Percentiles rank a stretch among this genome's conserved stretches.
Conservation (phyloP, 1,140 invertebrate genomes). For the Colletes gigas region DNA sequence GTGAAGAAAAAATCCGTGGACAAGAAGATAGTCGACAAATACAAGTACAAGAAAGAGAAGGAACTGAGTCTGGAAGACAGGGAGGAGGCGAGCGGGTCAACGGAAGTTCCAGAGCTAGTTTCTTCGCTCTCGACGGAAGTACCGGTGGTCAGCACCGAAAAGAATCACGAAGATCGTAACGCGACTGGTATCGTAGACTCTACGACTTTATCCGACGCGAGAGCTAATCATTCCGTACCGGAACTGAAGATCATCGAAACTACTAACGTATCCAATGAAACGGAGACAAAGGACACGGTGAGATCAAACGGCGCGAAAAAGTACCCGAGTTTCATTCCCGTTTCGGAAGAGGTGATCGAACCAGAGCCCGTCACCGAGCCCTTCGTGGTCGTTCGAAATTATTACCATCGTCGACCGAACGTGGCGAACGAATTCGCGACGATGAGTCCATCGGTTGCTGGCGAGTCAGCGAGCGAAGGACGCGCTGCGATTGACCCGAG, state of each 20-base stretch:
- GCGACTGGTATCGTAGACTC: neutral
- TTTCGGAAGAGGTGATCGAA: constrained; percentile 72
- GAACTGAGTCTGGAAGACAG: constrained; percentile 59
- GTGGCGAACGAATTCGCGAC: neutral
- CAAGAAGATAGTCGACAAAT: constrained; percentile 60
- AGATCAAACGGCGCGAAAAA: constrained; percentile 37
- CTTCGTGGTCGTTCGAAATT: constrained; percentile 48
- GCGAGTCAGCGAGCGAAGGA: constrained; percentile 3
- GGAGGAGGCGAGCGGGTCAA: constrained; percentile 37
- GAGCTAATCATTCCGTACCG: constrained; percentile 46
- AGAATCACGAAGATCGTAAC: constrained; percentile 26
- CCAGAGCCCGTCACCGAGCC: constrained; percentile 51
- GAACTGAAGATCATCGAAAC: constrained; percentile 47
- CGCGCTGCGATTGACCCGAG: neutral
- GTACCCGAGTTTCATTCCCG: constrained; percentile 74
- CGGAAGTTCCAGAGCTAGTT: constrained; percentile 23
- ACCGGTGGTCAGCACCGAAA: neutral
- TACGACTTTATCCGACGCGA: neutral
- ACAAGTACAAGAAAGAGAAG: constrained; percentile 67
- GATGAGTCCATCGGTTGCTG: neutral
- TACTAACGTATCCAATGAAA: constrained; percentile 25
- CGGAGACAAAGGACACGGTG: neutral
- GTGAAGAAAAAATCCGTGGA: constrained; percentile 57
- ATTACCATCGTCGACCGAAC: neutral
- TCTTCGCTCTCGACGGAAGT: constrained; percentile 18